phyloP scores from a whole-genome alignment of 2,888 invertebrate genomes.

The Plebejus anna region DNA sequence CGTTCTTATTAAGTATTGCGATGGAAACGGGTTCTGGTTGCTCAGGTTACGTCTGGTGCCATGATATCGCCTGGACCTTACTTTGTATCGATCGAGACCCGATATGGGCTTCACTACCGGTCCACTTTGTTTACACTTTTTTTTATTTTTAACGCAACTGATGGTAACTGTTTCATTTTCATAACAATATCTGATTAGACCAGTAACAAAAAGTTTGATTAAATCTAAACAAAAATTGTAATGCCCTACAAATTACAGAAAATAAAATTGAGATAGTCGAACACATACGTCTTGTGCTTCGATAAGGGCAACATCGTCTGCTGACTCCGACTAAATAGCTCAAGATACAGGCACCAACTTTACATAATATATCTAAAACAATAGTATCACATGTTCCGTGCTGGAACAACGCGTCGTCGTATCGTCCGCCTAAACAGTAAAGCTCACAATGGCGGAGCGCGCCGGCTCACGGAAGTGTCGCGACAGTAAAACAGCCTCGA shows the following conservation, averaged over 20 bases:
- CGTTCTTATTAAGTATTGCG: conserved; percentile 21
- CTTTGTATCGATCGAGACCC: conserved; percentile 53
- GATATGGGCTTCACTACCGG: conserved; percentile 48
- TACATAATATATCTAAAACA: conserved; percentile 1
- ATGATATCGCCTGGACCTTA: conserved; percentile 40
- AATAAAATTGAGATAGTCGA: background rate
- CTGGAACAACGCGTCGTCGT: background rate
- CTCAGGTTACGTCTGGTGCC: conserved; percentile 22
- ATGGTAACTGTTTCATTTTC: conserved; percentile 15
- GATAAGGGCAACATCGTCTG: background rate
- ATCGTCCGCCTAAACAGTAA: conserved; percentile 8
- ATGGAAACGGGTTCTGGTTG: conserved; percentile 16
- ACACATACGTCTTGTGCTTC: background rate
- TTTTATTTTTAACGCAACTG: conserved; percentile 36
- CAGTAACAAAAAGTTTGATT: background rate
- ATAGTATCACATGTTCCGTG: conserved; percentile 1
- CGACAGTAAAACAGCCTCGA: conserved; percentile 44
- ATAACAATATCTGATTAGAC: conserved; percentile 17
- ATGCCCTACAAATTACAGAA: background rate
- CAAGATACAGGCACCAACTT: background rate
- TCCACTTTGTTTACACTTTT: conserved; percentile 44
- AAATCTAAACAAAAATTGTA: background rate
- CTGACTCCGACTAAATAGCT: background rate
- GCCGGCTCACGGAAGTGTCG: conserved; percentile 21
- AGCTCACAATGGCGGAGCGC: conserved; percentile 3